Base-by-base conservation (phyloP, 2,797 vertebrate genomes). In the Clarias platycephalus region DNA sequence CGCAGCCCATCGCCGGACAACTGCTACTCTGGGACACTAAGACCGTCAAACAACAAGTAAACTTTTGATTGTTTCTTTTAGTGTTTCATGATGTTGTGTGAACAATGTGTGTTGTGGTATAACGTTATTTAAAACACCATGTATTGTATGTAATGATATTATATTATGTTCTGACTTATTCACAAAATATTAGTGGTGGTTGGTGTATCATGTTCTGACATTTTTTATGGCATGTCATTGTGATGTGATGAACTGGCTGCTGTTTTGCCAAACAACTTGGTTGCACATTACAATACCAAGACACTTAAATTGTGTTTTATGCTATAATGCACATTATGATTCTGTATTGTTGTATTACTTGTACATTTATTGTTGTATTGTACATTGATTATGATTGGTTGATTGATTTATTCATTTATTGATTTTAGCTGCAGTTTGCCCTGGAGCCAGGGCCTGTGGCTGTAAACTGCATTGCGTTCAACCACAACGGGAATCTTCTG, bases 21-120 rank as follows among this genome's bases (percentile, higher is more conserved):
- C 94, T 99, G 89, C 92, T 99, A 15, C 94, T 99, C 5, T 99
- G 98, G 98, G 98, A 99, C 92, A 99, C 97, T 0, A 99, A 99
- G 91, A 98, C 96, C 0, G 98, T 99, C 93, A 99, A 99, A 90
- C 97, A 99, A 83, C 97, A 99, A 96, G 97, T 99, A 91, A 49
- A 37, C 55, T 71, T 16, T 34, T 57, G 9, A 3, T 8, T 34
- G 0, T 28, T 66, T 1, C 20, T 49, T 53, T 3, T 12, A 53
- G 49, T 53, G 49, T 53, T 53, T 13, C 49, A 53, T 53, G 49
- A 3, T 53, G 12, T 53, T 53, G 49, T 53, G 49, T 53, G 49
- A 53, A 12, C 13, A 49, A 53, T 53, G 37, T n/a, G n/a, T 64
- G 34, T 49, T 40, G 18, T 12, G 1, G 7, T 53, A 64, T 40